Percentiles rank a stretch among this genome's conserved stretches.
Evolutionary conservation across 2,113 vertebrate genomes (phyloP).

Genomic region (Haemorhous mexicanus): DNA sequence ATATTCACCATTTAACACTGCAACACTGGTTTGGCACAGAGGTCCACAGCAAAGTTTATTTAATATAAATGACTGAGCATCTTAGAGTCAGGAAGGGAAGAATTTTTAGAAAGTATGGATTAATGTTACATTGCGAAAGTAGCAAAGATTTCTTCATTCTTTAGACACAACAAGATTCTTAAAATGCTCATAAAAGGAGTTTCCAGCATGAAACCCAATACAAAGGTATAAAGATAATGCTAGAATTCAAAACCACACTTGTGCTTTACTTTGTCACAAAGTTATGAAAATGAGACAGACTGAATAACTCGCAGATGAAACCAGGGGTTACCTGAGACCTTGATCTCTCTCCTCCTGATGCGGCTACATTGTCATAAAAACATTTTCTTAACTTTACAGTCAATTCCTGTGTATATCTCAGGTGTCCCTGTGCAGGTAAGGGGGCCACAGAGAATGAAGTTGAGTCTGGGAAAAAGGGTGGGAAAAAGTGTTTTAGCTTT

Average conservation of each 20-base stretch:
- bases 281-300: not conserved
- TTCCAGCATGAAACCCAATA: not conserved
- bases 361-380: not conserved
- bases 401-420: rapidly evolving
- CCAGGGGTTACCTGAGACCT: not conserved
- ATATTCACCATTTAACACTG: not conserved
- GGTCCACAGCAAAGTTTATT: not conserved
- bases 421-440: too few species aligned
- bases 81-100: not conserved
- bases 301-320: not conserved
- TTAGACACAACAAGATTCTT: not conserved
- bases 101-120: not conserved
- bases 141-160: not conserved
- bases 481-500: not conserved
- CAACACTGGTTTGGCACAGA: not conserved
- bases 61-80: constrained; percentile 10
- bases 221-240: not conserved
- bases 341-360: not conserved
- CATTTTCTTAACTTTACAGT: not conserved
- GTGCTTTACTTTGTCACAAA: not conserved
- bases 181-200: not conserved
- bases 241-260: not conserved
- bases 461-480: not conserved
- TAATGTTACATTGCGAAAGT: not conserved
- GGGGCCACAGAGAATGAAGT: not conserved